Base-by-base conservation (phyloP, 1,140 invertebrate species). In the Leptoteleia sp. region DNA sequence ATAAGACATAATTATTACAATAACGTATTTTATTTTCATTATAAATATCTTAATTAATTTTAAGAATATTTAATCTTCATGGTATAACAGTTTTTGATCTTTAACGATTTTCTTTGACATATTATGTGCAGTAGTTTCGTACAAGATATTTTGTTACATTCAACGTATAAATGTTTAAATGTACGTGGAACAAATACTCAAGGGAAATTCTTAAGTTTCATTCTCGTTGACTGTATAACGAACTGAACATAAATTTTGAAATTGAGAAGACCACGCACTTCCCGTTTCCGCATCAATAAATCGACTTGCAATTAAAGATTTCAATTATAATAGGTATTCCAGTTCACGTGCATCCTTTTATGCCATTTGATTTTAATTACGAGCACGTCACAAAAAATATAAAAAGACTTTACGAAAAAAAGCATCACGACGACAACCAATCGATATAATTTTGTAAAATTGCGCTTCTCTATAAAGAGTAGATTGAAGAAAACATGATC, bases 291-390 rank as follows among this genome's bases (percentile, higher is more conserved):
- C 35, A 25, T 43, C 42, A 12, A 50, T 65, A 64, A 57, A 13
- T 13, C 38, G 1, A 13, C 7, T 55, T 38, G 48, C 65, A 71
- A 77, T 70, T 68, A 68, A 25, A 45, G 17, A 72, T 25, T 70
- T 47, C 42, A 71, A 77, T 77, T 71, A 71, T 22, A 25, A 15
- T 71, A 71, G 37, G 75, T 45, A 61, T 65, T 65, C 43, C 54
- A 50, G 29, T 68, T 70, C 64, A 61, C 22, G 6, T 57, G 48
- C 42, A 27, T 42, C 35, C 25, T 57, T 65, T 64, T 38, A 48
- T 40, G 37, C 17, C 4, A 37, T 40, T 27, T 80, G 76, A 77
- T 79, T 82, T 79, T 80, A 79, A 82, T 82, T 82, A 76, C 72
- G 16, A 76, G 11, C 25, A 7, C 11, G 37, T 62, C 47, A 38